A percentile compares a stretch with the other conserved stretches of the same genome.
phyloP scores from a whole-genome alignment of 1,140 invertebrate genomes.

The Temnothorax nylanderi region DNA sequence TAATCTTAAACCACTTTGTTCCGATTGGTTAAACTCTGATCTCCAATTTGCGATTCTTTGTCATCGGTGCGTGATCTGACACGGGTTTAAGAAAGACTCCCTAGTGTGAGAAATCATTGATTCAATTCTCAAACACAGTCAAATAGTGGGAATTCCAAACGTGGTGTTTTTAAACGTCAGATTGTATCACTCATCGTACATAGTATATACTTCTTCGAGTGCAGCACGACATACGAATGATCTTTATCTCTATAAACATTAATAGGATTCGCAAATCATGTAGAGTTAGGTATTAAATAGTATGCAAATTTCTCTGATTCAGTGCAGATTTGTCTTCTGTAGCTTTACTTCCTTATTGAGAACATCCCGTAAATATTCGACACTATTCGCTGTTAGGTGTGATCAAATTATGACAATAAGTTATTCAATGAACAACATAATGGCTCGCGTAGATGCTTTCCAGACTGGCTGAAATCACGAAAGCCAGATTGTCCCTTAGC shows the following conservation, averaged over 20 bases:
- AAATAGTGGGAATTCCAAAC: background rate
- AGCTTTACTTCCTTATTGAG: conserved; percentile 18
- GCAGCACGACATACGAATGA: conserved; percentile 17
- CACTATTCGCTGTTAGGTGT: conserved; percentile 61
- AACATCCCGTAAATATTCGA: conserved; percentile 50
- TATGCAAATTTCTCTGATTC: conserved; percentile 25
- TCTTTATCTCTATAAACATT: conserved; percentile 33
- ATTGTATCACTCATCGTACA: conserved; percentile 1
- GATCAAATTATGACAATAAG: conserved; percentile 58
- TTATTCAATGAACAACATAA: conserved; percentile 88
- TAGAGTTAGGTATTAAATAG: conserved; percentile 42
- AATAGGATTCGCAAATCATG: conserved; percentile 10
- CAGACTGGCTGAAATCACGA: conserved; percentile 87
- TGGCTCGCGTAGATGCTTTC: conserved; percentile 89
- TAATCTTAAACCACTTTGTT: background rate
- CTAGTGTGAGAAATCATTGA: background rate
- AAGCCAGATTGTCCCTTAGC: conserved; percentile 84
- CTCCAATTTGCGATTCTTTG: background rate
- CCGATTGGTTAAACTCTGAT: background rate
- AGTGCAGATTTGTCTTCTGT: conserved; percentile 12
- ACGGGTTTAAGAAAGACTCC: conserved; percentile 4
- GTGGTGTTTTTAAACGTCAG: background rate
- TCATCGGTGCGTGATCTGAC: background rate
- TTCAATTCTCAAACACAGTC: conserved; percentile 23
- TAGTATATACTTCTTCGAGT: conserved; percentile 8